These are phyloP conservation scores for Sinocyclocheilus anshuiensis DNA, from an alignment of 2,113 vertebrate species.

Conservation along the genomic window DNA sequence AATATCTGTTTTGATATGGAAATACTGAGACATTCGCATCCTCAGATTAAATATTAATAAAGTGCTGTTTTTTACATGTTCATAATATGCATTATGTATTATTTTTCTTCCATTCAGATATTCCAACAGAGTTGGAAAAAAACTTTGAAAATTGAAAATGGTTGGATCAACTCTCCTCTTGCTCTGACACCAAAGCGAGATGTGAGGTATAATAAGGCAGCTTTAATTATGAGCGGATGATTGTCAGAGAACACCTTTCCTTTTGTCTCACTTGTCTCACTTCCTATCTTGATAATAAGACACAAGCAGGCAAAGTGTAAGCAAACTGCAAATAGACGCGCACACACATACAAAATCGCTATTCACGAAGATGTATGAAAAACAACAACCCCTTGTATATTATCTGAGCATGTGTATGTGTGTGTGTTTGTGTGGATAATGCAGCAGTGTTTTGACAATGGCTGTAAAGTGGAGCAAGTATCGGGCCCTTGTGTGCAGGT, in stretches of 20 bases:
- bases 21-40: slow-evolving; percentile 72
- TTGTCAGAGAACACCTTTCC: slow-evolving; percentile 52
- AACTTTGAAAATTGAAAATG: slow-evolving; percentile 53
- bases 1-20: slow-evolving; percentile 77
- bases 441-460: slow-evolving; percentile 86
- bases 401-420: background rate
- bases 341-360: slow-evolving; percentile 41
- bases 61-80: slow-evolving; percentile 63
- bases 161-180: slow-evolving; percentile 65
- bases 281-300: slow-evolving; percentile 50
- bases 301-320: slow-evolving; percentile 22
- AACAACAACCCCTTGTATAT: slow-evolving; percentile 42
- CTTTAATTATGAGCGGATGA: slow-evolving; percentile 69
- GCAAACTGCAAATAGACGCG: slow-evolving; percentile 44
- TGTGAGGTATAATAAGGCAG: slow-evolving; percentile 56
- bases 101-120: slow-evolving; percentile 61
- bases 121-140: slow-evolving; percentile 42
- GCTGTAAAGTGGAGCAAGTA: slow-evolving; percentile 92
- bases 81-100: slow-evolving; percentile 75
- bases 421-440: slow-evolving; percentile 49
- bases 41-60: slow-evolving; percentile 75
- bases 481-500: slow-evolving; percentile 90
- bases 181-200: slow-evolving; percentile 66
- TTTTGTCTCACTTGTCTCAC: slow-evolving; percentile 60
- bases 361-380: slow-evolving; percentile 38